These are phyloP conservation scores for Sclerurus mexicanus DNA, from an alignment of 2,113 vertebrate genomes.

Conservation along the genomic window DNA sequence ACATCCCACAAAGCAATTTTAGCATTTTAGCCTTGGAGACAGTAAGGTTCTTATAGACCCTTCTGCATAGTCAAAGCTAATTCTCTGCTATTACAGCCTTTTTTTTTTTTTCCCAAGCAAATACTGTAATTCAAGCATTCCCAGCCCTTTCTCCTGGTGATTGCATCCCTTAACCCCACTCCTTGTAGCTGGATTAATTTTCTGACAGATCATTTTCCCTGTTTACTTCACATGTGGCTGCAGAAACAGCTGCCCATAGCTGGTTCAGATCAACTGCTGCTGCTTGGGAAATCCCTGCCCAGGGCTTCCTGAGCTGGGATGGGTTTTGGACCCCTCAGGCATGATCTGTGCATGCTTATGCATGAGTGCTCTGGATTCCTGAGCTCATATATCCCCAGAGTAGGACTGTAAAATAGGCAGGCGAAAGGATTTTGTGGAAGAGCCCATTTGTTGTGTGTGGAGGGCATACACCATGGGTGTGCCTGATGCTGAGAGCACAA, in stretches of 20 bases:
- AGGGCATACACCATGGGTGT: accelerated
- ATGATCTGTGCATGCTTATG: background rate
- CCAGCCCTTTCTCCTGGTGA: background rate
- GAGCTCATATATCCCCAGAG: background rate
- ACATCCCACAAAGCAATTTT: background rate
- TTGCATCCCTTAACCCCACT: background rate
- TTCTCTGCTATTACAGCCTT: background rate
- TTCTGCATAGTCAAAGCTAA: background rate
- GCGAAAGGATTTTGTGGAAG: background rate
- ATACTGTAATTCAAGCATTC: background rate
- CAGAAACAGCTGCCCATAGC: background rate
- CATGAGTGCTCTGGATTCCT: background rate
- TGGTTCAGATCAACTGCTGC: background rate
- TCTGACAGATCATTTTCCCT: background rate
- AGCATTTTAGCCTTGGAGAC: background rate
- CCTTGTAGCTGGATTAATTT: background rate
- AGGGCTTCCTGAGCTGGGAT: background rate
- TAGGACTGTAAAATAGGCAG: background rate
- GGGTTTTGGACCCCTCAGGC: background rate
- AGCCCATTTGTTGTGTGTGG: background rate
- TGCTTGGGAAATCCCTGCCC: background rate
- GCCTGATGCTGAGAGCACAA: background rate
- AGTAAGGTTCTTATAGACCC: background rate
- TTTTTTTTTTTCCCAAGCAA: no score
- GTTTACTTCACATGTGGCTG: background rate